These are phyloP conservation scores for Zaprionus nigranus DNA, from an alignment of 1,140 invertebrate species.

Conservation along the genomic window DNA sequence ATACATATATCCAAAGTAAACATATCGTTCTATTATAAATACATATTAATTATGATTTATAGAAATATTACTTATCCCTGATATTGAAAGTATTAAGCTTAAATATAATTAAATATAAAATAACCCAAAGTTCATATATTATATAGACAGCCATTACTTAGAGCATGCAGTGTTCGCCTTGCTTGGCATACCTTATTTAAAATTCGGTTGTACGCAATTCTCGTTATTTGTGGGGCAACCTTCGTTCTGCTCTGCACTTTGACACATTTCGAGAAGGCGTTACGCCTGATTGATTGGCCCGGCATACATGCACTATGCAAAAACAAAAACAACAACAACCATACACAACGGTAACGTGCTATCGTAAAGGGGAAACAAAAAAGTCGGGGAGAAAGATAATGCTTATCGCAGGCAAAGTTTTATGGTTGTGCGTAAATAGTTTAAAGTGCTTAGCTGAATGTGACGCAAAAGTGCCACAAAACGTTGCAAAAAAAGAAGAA, in stretches of 20 bases:
- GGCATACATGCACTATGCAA: conserved; percentile 25
- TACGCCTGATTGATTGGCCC: conserved; percentile 58
- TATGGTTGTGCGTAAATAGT: conserved; percentile 68
- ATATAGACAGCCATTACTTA: too few relatives aligned
- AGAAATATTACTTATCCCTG: too few relatives aligned
- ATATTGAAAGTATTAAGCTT: too few relatives aligned
- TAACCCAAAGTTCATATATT: background rate
- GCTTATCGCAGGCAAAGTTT: conserved; percentile 66
- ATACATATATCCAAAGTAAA: too few relatives aligned
- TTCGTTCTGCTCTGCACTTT: conserved; percentile 47
- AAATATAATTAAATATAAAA: too few relatives aligned
- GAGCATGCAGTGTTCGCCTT: background rate
- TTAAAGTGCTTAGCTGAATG: conserved; percentile 56
- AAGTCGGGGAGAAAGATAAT: conserved; percentile 51
- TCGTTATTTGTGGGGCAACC: conserved; percentile 43
- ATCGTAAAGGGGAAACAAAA: background rate
- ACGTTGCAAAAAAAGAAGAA: conserved; percentile 28
- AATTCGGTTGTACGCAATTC: background rate
- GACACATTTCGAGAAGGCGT: conserved; percentile 55
- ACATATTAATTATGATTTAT: too few relatives aligned
- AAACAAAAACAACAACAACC: conserved; percentile 33
- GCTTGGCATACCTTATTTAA: background rate
- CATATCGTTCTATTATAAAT: too few relatives aligned
- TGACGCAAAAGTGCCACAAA: conserved; percentile 49
- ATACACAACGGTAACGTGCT: conserved; percentile 26